phyloP scores from a whole-genome alignment of 2,113 vertebrate species.

The Acrocephalus kingi region DNA sequence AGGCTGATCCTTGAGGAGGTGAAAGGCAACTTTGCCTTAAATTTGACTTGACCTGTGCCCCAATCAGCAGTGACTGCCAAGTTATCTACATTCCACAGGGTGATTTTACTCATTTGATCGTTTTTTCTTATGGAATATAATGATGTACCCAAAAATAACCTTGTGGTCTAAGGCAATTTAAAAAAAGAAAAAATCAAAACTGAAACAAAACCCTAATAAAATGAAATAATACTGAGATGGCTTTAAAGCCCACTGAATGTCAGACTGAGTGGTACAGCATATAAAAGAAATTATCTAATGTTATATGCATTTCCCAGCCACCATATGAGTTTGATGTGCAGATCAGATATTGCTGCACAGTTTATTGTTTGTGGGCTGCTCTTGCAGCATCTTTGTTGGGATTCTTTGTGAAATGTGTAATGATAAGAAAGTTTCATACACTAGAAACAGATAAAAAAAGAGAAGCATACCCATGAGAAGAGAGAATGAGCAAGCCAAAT shows the following conservation, averaged over 20 bases:
- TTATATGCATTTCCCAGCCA: neutral
- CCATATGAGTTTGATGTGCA: neutral
- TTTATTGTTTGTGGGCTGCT: neutral
- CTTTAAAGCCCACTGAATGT: neutral
- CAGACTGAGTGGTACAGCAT: neutral
- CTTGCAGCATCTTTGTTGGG: neutral
- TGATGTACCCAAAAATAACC: neutral
- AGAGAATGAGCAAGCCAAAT: neutral
- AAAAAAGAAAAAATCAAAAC: neutral
- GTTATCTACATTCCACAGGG: accelerated
- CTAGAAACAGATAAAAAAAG: neutral
- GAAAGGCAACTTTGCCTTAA: neutral
- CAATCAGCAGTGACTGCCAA: neutral
- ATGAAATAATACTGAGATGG: neutral
- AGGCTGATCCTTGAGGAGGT: neutral
- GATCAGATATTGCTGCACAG: neutral
- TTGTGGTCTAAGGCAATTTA: neutral
- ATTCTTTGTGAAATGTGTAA: neutral
- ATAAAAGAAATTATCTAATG: neutral
- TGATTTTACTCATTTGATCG: neutral
- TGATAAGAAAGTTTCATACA: neutral
- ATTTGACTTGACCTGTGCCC: neutral
- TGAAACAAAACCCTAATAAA: neutral
- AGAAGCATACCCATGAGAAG: neutral
- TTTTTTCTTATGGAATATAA: neutral